phyloP scores from a whole-genome alignment of 2,113 vertebrate genomes.

The Hippocampus abdominalis region DNA sequence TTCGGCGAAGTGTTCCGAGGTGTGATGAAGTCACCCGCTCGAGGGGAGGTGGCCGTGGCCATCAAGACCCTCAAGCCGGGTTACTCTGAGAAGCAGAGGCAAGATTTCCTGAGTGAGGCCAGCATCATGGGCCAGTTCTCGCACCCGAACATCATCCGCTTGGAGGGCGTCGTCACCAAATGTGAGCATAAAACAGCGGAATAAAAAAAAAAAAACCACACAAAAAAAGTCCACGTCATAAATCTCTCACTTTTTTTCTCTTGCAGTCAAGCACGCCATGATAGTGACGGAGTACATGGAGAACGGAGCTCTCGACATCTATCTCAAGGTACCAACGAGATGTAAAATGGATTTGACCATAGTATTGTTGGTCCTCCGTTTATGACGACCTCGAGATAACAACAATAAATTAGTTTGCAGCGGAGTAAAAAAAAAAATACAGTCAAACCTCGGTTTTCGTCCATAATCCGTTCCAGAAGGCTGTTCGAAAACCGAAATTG shows the following conservation, averaged over 20 bases:
- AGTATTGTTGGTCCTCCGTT: not conserved
- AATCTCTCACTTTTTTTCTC: slow-evolving; percentile 10
- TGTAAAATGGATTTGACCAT: not conserved
- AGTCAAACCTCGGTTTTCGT: too few species aligned
- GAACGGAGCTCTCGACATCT: slow-evolving; percentile 92
- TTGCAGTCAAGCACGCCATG: slow-evolving; percentile 91
- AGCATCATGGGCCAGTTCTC: slow-evolving; percentile 98
- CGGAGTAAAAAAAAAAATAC: too few species aligned
- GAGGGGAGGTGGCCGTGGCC: slow-evolving; percentile 84
- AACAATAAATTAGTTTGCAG: not conserved
- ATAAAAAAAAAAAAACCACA: not conserved
- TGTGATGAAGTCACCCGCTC: slow-evolving; percentile 73
- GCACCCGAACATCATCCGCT: slow-evolving; percentile 92
- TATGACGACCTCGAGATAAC: not conserved
- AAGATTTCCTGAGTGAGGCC: slow-evolving; percentile 93
- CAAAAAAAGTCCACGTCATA: not conserved
- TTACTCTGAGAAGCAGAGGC: slow-evolving; percentile 92
- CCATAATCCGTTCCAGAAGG: too few species aligned
- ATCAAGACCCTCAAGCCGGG: slow-evolving; percentile 92
- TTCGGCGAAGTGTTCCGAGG: slow-evolving; percentile 95
- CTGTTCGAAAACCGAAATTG: too few species aligned
- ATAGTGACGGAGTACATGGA: slow-evolving; percentile 97
- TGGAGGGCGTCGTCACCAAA: slow-evolving; percentile 94
- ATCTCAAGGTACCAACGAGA: slow-evolving; percentile 77
- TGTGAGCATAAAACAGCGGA: slow-evolving; percentile 70